Conservation (phyloP, 2,797 vertebrate genomes). For the Ammospiza maritima region DNA sequence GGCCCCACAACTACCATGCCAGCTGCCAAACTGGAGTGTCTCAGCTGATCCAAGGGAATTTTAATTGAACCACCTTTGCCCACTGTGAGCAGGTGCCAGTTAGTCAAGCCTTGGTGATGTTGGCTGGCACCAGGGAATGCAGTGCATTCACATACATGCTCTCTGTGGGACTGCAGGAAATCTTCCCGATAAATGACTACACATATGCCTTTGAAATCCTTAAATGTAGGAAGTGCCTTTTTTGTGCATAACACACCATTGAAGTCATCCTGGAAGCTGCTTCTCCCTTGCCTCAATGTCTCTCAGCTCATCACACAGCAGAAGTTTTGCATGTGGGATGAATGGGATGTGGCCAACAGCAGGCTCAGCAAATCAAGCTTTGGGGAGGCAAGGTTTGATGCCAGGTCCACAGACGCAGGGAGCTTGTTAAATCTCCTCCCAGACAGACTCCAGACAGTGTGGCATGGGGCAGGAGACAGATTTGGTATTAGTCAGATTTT, state of each 20-base stretch:
- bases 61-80: neutral
- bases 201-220: neutral
- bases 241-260: neutral
- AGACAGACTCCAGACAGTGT: neutral
- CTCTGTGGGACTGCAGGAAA: neutral
- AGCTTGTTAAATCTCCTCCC: neutral
- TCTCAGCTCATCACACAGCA: neutral
- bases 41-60: neutral
- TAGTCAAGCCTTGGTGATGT: neutral
- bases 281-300: neutral
- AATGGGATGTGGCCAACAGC: neutral
- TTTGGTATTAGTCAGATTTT: neutral
- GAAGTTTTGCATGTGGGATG: neutral
- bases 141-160: neutral
- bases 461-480: neutral
- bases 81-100: neutral
- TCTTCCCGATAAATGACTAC: neutral
- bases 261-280: neutral
- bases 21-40: neutral
- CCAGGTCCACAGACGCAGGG: neutral
- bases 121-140: neutral
- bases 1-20: accelerated
- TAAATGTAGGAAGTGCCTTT: neutral
- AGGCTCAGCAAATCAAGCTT: neutral
- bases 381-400: neutral